Conservation (phyloP, 2,888 invertebrate genomes). For the Polietes domitor region DNA sequence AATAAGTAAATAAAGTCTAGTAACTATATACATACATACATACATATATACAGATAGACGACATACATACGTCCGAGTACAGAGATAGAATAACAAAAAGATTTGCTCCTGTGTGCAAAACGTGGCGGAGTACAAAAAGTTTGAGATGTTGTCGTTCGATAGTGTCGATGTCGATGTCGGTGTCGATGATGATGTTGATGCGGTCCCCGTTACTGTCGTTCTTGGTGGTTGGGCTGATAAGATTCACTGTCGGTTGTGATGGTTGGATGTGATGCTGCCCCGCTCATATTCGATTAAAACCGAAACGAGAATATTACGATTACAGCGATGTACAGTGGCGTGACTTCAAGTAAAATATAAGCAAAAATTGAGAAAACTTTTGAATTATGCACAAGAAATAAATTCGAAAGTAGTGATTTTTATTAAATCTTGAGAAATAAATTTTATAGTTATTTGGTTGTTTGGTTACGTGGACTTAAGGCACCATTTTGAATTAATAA, state of each 20-base stretch:
- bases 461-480: too few species aligned
- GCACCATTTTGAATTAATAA: too few species aligned
- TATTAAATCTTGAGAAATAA: too few species aligned
- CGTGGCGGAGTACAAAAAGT: background rate
- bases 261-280: background rate
- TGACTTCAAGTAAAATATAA: background rate
- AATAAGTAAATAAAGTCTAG: background rate
- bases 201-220: too few species aligned
- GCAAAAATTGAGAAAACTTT: too few species aligned
- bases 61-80: background rate
- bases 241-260: background rate
- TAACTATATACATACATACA: background rate
- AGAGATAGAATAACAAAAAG: background rate
- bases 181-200: background rate
- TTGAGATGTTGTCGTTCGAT: background rate
- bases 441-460: too few species aligned
- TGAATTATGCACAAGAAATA: too few species aligned
- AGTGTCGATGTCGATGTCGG: background rate
- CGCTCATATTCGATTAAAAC: slow-evolving; percentile 14
- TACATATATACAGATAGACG: background rate
- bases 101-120: slow-evolving; percentile 5
- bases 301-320: slow-evolving; percentile 23
- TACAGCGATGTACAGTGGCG: slow-evolving; percentile 16
- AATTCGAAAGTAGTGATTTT: too few species aligned
- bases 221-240: background rate